These are phyloP conservation scores for Xenus cinereus DNA, from an alignment of 2,113 vertebrate species.

Conservation along the genomic window DNA sequence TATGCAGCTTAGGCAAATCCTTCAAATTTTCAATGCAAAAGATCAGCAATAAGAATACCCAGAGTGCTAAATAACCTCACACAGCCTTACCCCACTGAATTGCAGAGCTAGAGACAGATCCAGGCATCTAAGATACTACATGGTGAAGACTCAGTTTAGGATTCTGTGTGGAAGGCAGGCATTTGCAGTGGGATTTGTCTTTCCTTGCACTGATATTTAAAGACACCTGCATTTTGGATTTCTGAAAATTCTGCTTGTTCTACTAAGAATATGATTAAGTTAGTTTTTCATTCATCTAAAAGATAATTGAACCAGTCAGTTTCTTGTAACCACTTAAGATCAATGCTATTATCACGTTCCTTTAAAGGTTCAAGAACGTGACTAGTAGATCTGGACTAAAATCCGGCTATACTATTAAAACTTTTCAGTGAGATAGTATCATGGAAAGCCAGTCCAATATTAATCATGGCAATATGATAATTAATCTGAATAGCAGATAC, in stretches of 20 bases:
- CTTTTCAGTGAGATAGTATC: neutral
- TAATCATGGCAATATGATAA: neutral
- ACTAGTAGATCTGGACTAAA: neutral
- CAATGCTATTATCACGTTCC: neutral
- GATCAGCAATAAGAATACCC: rapidly evolving
- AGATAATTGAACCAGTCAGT: neutral
- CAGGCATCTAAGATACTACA: neutral
- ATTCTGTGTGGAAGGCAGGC: neutral
- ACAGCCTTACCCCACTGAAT: rapidly evolving
- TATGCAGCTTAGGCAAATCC: neutral
- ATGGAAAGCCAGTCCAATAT: neutral
- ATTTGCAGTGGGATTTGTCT: neutral
- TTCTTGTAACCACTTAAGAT: neutral
- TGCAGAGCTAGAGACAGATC: neutral
- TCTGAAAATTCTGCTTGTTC: neutral
- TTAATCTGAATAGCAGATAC: neutral
- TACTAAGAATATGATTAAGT: neutral
- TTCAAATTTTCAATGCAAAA: neutral
- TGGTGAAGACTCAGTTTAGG: neutral
- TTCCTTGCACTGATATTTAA: neutral
- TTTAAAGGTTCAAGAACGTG: neutral
- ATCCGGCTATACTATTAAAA: neutral
- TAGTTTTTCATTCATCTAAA: neutral
- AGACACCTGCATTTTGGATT: neutral
- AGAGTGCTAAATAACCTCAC: neutral